A percentile compares a stretch with the other conserved stretches of the same genome.
Evolutionary conservation across 2,797 vertebrate genomes (phyloP).

Genomic region (Hemitrygon akajei): DNA sequence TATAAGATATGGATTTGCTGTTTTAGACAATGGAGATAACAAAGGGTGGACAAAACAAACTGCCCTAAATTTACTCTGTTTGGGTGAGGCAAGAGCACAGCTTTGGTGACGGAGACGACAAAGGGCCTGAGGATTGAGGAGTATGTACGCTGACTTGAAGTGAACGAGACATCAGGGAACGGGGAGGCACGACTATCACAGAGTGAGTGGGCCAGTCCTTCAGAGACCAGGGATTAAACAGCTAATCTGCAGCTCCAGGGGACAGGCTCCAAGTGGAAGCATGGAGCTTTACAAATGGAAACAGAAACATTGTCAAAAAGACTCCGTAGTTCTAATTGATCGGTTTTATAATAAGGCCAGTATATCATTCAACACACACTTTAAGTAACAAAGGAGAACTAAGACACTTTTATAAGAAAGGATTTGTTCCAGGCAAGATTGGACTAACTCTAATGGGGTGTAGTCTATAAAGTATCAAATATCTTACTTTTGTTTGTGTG

Average conservation of each 20-base stretch:
- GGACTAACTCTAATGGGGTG: neutral
- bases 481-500: constrained; percentile 84
- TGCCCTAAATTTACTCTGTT: neutral
- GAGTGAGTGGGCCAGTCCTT: neutral
- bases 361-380: neutral
- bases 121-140: neutral
- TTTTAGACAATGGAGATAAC: neutral
- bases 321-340: neutral
- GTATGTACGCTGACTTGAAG: neutral
- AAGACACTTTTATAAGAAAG: neutral
- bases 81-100: neutral
- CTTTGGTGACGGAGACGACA: neutral
- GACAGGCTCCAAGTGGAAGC: neutral
- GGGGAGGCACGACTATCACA: neutral
- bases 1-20: neutral
- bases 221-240: neutral
- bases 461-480: constrained; percentile 34
- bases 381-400: neutral
- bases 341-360: neutral
- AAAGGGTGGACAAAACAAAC: neutral
- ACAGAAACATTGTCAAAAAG: neutral
- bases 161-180: neutral
- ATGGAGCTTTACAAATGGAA: neutral
- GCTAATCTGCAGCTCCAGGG: neutral
- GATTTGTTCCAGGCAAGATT: neutral